Evolutionary conservation across 2,113 vertebrate genomes (phyloP), one percentile per base, ranked within the genome.

Genomic region (Saccopteryx bilineata): DNA sequence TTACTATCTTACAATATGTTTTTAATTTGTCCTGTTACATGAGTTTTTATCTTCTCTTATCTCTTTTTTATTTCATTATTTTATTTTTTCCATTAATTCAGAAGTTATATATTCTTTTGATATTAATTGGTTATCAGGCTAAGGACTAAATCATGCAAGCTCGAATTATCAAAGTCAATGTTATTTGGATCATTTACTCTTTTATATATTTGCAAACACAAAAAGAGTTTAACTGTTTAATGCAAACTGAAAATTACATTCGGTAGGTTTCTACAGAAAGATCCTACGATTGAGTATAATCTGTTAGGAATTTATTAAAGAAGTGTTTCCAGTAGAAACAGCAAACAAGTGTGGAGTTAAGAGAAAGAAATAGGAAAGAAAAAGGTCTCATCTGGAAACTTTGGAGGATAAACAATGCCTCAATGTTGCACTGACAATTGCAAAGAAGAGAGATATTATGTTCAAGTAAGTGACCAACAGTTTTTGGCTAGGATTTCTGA

Each of bases 1-100:
- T 65, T 72, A 60, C 19, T 60, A n/a, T 76, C 18, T 94, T 80
- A 74, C 0, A 52, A 17, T 61, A 52, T 39, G 12, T 0, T 92
- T 96, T 96, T 87, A 65, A 56, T 71, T 66, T 66, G 23, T 54
- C 48, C n/a, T 80, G 14, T 89, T 87, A 80, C 84, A 78, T 90
- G 9, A 63, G 90, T 63, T 24, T 33, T 81, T 71, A 56, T 17
- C 10, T 58, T 54, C 46, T 65, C 11, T 56, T 50, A 1, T 2
- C 46, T 82, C n/a, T 21, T 71, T 71, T 79, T 50, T n/a, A 56
- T 65, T 66, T 78, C 14, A 65, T 66, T 86, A 68, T 61, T 79
- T 88, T 1, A 76, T 58, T 61, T 48, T 21, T n/a, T 3, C 31
- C 33, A 48, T 65, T 74, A 54, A 0, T 84, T 84, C 72, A 14